Evolutionary conservation across 1,140 invertebrate species (phyloP).

Genomic region (Palaemon carinicauda): DNA sequence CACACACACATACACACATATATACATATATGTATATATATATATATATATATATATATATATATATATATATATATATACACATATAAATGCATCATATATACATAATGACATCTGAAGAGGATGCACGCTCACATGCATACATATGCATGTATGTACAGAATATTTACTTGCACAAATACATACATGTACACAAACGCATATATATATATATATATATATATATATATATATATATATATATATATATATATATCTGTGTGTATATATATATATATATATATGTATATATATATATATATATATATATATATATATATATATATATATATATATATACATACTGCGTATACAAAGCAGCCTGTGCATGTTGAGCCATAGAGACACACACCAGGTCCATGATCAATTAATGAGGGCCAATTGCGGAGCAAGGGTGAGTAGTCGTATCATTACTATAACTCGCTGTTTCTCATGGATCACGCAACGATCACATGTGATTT

Average conservation of each 20-base stretch:
- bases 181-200: background rate
- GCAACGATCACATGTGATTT: background rate
- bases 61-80: background rate
- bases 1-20: no score
- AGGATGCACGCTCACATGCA: background rate
- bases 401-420: no score
- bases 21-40: background rate
- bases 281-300: conserved; percentile 1
- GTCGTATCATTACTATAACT: no score
- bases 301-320: conserved; percentile 11
- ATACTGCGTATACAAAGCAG: background rate
- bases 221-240: background rate
- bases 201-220: background rate
- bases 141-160: no score
- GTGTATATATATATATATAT: background rate
- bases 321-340: background rate
- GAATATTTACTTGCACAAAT: no score
- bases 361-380: background rate
- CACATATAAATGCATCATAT: background rate
- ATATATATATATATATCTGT: background rate
- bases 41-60: background rate
- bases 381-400: background rate
- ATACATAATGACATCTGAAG: background rate
- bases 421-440: no score
- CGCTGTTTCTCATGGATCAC: no score